A percentile compares a stretch with the other conserved stretches of the same genome.
Evolutionary conservation across 2,888 invertebrate genomes (phyloP).

Genomic region (Eupsilia transversa): DNA sequence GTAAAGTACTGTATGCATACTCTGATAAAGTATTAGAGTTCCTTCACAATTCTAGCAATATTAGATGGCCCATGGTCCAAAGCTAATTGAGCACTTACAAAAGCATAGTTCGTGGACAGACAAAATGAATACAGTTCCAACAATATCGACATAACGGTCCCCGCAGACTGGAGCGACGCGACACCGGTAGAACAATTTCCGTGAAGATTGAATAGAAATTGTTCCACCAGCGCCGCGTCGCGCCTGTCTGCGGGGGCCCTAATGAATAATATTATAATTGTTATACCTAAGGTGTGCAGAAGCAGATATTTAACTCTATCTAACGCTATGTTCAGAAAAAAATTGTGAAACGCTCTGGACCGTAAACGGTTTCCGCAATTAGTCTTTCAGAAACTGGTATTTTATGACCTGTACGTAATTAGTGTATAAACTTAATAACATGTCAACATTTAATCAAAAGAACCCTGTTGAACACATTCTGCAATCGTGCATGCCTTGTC

Average conservation of each 20-base stretch:
- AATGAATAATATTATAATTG: neutral
- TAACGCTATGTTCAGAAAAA: constrained; percentile 17
- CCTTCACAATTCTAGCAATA: constrained; percentile 8
- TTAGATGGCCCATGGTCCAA: neutral
- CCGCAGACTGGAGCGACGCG: no score
- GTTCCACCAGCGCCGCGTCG: no score
- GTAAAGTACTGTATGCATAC: neutral
- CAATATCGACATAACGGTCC: neutral
- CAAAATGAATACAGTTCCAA: neutral
- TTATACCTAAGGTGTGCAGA: neutral
- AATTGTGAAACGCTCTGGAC: constrained; percentile 38
- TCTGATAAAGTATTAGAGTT: constrained; percentile 13
- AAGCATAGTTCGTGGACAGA: constrained; percentile 1
- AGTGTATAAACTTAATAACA: constrained; percentile 31
- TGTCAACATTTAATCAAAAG: constrained; percentile 51
- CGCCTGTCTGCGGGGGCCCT: no score
- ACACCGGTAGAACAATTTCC: no score
- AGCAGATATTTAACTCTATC: constrained; percentile 12
- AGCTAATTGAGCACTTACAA: neutral
- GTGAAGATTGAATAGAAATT: no score
- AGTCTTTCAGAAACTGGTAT: constrained; percentile 9
- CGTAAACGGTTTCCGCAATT: constrained; percentile 37
- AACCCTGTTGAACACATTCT: constrained; percentile 40
- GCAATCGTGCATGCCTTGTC: constrained; percentile 58
- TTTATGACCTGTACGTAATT: constrained; percentile 37